Evolutionary conservation across 2,888 invertebrate species (phyloP).

Genomic region (Dicycla oo): DNA sequence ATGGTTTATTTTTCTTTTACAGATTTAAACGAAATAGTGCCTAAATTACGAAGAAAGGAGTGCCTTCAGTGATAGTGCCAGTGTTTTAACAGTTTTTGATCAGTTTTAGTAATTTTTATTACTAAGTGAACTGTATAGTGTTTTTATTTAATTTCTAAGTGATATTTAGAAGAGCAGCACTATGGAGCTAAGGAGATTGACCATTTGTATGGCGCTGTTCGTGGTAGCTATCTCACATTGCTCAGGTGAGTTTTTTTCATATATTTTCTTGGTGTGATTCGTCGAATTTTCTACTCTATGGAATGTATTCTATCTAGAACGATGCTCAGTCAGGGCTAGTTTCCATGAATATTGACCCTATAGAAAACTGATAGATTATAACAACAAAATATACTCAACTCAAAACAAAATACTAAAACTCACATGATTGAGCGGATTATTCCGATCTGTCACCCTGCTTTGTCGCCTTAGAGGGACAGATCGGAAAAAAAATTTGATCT

Average conservation of each 20-base stretch:
- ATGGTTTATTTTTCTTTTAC: slow-evolving; percentile 65
- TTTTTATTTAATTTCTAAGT: slow-evolving; percentile 69
- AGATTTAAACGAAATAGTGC: slow-evolving; percentile 81
- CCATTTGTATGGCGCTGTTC: slow-evolving; percentile 76
- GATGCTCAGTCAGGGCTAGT: neutral
- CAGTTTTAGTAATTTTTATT: slow-evolving; percentile 67
- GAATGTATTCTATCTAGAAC: neutral
- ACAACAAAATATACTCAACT: too few species aligned
- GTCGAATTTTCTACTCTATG: neutral
- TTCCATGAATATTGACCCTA: neutral
- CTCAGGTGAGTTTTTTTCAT: slow-evolving; percentile 76
- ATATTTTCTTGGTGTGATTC: neutral
- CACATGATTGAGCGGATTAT: neutral
- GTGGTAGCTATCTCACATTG: slow-evolving; percentile 78
- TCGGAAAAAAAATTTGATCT: too few species aligned
- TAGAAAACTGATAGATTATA: neutral
- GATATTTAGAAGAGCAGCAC: slow-evolving; percentile 61
- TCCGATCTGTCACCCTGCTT: too few species aligned
- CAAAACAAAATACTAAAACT: neutral
- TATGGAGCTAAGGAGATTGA: slow-evolving; percentile 82
- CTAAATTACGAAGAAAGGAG: slow-evolving; percentile 75
- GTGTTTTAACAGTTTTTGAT: slow-evolving; percentile 70
- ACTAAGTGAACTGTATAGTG: slow-evolving; percentile 70
- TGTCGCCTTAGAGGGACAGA: too few species aligned
- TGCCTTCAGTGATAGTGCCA: slow-evolving; percentile 85